phyloP scores from a whole-genome alignment of 2,113 vertebrate species.

The Bucco capensis region DNA sequence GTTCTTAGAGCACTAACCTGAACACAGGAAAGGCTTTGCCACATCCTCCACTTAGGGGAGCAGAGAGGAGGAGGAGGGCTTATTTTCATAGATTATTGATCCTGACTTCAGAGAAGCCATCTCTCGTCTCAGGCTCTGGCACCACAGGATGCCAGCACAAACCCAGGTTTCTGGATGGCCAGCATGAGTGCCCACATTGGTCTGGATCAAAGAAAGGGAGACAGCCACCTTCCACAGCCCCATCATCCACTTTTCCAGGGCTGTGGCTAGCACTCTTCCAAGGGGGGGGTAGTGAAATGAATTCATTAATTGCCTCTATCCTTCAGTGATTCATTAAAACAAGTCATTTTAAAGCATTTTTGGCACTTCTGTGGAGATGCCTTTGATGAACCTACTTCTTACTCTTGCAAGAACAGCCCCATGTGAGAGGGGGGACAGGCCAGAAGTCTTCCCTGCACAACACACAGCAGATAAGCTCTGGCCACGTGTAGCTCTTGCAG shows the following conservation, averaged over 20 bases:
- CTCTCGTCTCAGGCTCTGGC: background rate
- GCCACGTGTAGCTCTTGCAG: background rate
- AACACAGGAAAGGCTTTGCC: background rate
- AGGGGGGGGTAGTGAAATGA: background rate
- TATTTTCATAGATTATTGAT: background rate
- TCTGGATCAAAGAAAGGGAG: background rate
- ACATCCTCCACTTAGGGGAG: background rate
- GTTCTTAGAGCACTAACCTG: background rate
- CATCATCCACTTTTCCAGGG: background rate
- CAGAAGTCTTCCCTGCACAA: background rate
- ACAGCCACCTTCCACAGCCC: background rate
- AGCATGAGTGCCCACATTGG: background rate
- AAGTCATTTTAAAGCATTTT: background rate
- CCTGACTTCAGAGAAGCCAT: background rate
- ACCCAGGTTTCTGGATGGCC: background rate
- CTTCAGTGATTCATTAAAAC: background rate
- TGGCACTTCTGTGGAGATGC: background rate
- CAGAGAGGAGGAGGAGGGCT: background rate
- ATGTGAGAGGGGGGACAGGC: rapidly evolving
- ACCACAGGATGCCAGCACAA: background rate
- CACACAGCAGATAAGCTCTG: background rate
- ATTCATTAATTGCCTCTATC: background rate
- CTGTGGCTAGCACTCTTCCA: background rate
- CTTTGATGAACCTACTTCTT: background rate
- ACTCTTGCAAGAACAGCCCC: background rate